phyloP scores from a whole-genome alignment of 2,113 vertebrate species.

The Azemiops feae region DNA sequence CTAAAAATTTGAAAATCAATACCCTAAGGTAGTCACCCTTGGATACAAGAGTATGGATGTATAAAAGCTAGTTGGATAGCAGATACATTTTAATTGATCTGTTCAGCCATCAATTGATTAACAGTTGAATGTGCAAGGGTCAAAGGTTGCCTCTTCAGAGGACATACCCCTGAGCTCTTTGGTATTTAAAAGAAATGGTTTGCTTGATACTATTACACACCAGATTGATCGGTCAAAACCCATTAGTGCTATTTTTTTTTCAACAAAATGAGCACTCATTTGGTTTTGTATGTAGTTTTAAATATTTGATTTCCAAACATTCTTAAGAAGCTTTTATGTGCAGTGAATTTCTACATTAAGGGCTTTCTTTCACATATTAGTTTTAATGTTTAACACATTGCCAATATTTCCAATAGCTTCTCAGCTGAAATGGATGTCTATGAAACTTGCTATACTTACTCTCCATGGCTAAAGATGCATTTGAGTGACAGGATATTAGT shows the following conservation, averaged over 20 bases:
- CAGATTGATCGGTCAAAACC: conserved; percentile 61
- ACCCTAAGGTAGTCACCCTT: conserved; percentile 15
- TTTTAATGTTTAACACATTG: not conserved
- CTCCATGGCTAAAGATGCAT: not conserved
- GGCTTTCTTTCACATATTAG: not conserved
- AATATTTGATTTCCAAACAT: conserved; percentile 40
- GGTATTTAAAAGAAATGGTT: conserved; percentile 57
- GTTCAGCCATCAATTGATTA: conserved; percentile 49
- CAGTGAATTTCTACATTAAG: not conserved
- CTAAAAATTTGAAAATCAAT: conserved; percentile 16
- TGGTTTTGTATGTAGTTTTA: conserved; percentile 42
- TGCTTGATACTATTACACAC: conserved; percentile 56
- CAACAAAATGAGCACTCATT: conserved; percentile 49
- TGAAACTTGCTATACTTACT: not conserved
- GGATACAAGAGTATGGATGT: conserved; percentile 27
- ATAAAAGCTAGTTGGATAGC: not conserved
- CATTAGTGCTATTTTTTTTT: conserved; percentile 52
- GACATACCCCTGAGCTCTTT: conserved; percentile 42
- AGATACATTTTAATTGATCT: conserved; percentile 8
- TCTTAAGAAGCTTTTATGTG: conserved; percentile 36
- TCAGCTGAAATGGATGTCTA: conserved; percentile 17
- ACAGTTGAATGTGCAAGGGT: conserved; percentile 54
- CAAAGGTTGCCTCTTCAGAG: conserved; percentile 48
- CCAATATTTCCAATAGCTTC: conserved; percentile 20
- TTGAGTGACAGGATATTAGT: not conserved